Percentiles rank a stretch among this genome's conserved stretches.
phyloP scores from a whole-genome alignment of 2,888 invertebrate genomes.

The Temnothorax ravouxi region DNA sequence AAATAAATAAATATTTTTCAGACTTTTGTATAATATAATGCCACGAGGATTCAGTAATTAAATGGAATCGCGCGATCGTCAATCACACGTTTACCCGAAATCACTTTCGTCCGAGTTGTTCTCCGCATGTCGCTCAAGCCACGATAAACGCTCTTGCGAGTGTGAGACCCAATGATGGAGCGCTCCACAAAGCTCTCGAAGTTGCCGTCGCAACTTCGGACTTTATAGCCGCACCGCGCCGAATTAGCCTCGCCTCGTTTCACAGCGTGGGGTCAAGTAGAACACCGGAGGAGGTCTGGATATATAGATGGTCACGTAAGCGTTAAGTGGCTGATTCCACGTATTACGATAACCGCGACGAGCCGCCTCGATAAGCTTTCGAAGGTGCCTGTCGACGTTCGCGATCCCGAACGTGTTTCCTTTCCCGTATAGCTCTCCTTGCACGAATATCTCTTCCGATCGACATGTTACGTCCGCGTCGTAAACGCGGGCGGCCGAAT shows the following conservation, averaged over 20 bases:
- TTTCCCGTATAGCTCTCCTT: constrained; percentile 54
- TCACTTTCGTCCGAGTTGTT: constrained; percentile 29
- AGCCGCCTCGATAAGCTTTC: constrained; percentile 62
- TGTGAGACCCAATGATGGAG: constrained; percentile 43
- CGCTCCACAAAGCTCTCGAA: constrained; percentile 40
- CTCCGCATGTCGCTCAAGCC: constrained; percentile 24
- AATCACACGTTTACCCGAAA: constrained; percentile 37
- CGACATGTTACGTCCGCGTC: constrained; percentile 57
- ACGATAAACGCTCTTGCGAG: constrained; percentile 43
- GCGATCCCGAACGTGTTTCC: constrained; percentile 67
- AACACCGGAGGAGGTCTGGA: constrained; percentile 60
- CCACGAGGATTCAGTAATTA: background rate
- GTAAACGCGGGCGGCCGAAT: background rate
- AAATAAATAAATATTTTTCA: constrained; percentile 18
- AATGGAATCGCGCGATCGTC: constrained; percentile 6
- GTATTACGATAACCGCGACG: constrained; percentile 69
- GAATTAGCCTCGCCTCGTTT: constrained; percentile 62
- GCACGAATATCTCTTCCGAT: constrained; percentile 67
- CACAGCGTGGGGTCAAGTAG: constrained; percentile 60
- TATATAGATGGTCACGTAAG: constrained; percentile 61
- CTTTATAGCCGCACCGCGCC: constrained; percentile 55
- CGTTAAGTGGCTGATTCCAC: constrained; percentile 69
- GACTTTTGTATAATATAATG: background rate
- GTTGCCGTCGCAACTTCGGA: constrained; percentile 51
- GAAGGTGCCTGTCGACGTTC: constrained; percentile 68